These are phyloP conservation scores for Cheilosia soror DNA, from an alignment of 2,888 invertebrate genomes.

Conservation along the genomic window DNA sequence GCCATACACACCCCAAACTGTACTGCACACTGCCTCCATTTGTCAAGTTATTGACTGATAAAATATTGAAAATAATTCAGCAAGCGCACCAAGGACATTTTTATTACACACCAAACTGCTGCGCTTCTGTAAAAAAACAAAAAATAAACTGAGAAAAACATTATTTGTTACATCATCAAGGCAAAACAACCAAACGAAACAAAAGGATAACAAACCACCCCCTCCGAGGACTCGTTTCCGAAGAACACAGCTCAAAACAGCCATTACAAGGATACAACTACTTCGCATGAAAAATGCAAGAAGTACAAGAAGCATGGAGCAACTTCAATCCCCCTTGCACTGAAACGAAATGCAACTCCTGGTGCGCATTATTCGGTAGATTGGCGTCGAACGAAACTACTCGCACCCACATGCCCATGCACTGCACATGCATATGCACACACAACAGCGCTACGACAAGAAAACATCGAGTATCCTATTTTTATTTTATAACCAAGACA, in stretches of 20 bases:
- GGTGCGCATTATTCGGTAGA: slow-evolving; percentile 71
- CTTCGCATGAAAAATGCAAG: slow-evolving; percentile 74
- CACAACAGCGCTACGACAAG: background rate
- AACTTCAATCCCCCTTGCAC: background rate
- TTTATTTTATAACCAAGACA: slow-evolving; percentile 66
- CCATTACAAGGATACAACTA: slow-evolving; percentile 73
- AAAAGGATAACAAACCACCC: slow-evolving; percentile 67
- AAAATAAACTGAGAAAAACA: slow-evolving; percentile 34
- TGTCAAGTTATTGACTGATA: slow-evolving; percentile 76
- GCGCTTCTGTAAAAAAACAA: slow-evolving; percentile 3
- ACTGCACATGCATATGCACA: background rate
- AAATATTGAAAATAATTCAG: slow-evolving; percentile 75
- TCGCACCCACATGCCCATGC: slow-evolving; percentile 33
- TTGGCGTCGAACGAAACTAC: slow-evolving; percentile 61
- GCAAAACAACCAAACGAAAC: slow-evolving; percentile 43
- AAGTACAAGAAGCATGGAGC: slow-evolving; percentile 25
- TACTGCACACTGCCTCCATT: slow-evolving; percentile 49
- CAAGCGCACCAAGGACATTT: slow-evolving; percentile 72
- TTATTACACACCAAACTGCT: slow-evolving; percentile 66
- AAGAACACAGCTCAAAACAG: slow-evolving; percentile 66
- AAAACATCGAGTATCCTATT: slow-evolving; percentile 46
- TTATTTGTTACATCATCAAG: slow-evolving; percentile 71
- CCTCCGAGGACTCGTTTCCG: slow-evolving; percentile 45
- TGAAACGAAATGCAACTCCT: slow-evolving; percentile 61
- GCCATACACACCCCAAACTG: background rate